These are phyloP conservation scores for honey bee (Apis mellifera) DNA, from an alignment of 1,140 invertebrate genomes.

Conservation along the genomic window DNA sequence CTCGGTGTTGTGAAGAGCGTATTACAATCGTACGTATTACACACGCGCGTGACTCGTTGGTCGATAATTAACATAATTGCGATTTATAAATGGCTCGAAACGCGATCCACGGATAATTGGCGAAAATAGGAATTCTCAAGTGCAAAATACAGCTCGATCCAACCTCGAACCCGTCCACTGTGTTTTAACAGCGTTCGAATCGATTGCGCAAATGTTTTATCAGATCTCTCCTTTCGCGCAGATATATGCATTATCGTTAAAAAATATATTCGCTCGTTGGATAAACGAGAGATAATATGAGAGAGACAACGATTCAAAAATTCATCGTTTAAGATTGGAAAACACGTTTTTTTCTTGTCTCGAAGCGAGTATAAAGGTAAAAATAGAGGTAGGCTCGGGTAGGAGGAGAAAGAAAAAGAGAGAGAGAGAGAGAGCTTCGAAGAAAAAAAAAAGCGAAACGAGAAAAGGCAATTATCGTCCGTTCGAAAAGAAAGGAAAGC, in stretches of 20 bases:
- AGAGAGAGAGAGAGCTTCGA: too few relatives aligned
- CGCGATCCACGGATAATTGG: not conserved
- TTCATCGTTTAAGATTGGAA: too few relatives aligned
- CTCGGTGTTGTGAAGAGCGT: not conserved
- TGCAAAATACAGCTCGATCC: not conserved
- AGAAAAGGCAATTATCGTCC: slow-evolving; percentile 58
- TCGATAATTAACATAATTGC: slow-evolving; percentile 18
- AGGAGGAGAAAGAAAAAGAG: not conserved
- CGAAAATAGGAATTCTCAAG: not conserved
- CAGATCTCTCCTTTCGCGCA: not conserved
- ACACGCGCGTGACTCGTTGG: not conserved
- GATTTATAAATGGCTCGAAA: not conserved
- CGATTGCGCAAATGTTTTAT: not conserved
- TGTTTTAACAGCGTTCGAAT: not conserved
- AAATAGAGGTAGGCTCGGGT: too few relatives aligned
- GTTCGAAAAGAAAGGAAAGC: slow-evolving; percentile 30
- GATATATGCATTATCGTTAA: not conserved
- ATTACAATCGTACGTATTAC: not conserved
- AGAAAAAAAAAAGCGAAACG: slow-evolving; percentile 12
- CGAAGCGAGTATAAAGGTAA: too few relatives aligned
- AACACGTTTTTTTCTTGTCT: too few relatives aligned
- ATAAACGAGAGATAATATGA: not conserved
- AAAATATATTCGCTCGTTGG: not conserved
- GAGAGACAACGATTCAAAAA: too few relatives aligned
- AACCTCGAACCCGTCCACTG: not conserved